These are phyloP conservation scores for Melanotaenia maccullochi DNA, from an alignment of 2,797 vertebrate species.

Conservation along the genomic window DNA sequence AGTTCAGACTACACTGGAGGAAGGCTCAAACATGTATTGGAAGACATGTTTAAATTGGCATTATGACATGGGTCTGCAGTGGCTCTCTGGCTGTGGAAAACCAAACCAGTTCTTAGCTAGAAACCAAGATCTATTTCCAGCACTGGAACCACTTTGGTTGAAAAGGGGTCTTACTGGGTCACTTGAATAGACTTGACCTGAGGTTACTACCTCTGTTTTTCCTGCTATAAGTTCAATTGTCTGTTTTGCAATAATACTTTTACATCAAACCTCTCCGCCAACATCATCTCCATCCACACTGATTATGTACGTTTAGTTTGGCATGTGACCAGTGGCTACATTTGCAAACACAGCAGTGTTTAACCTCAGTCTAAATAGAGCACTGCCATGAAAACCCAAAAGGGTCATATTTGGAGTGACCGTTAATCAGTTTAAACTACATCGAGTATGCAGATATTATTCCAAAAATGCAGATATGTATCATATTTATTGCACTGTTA, in stretches of 20 bases:
- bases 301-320: neutral
- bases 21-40: no score
- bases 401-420: neutral
- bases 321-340: neutral
- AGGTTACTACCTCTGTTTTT: slow-evolving; percentile 6
- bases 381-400: neutral
- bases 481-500: no score
- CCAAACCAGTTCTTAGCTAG: no score
- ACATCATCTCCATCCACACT: neutral
- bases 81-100: no score
- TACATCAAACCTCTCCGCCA: neutral
- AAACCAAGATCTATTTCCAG: no score
- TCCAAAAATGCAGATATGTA: no score
- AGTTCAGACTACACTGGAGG: no score
- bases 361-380: neutral
- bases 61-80: no score
- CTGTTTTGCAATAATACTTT: neutral
- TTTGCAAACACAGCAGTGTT: neutral
- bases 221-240: neutral
- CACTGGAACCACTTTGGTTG: no score
- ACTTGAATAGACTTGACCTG: slow-evolving; percentile 1
- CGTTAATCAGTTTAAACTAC: no score
- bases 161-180: neutral
- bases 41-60: no score
- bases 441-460: no score